These are phyloP conservation scores for Oscheius sp. DNA, from an alignment of 2,888 invertebrate species.

Conservation along the genomic window DNA sequence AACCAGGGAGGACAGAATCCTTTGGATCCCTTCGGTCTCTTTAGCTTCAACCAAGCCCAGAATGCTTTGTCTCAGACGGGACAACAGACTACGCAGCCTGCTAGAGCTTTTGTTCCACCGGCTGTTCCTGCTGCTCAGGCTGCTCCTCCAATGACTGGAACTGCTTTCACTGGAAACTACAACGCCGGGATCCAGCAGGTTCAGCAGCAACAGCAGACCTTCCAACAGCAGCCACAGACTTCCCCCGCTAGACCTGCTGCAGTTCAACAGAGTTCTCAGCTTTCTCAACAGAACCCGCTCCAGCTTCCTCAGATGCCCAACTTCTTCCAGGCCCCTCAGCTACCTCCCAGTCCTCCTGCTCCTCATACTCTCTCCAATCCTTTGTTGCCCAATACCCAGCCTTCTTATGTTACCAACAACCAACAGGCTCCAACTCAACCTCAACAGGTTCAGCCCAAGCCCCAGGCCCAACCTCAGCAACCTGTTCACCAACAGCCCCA, in stretches of 20 bases:
- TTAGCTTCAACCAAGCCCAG: constrained; percentile 25
- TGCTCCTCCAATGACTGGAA: not conserved
- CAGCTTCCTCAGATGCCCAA: constrained; percentile 16
- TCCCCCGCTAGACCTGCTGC: not conserved
- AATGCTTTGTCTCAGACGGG: constrained; percentile 22
- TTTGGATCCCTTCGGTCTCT: constrained; percentile 34
- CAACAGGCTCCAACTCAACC: constrained; percentile 13
- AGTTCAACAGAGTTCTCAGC: constrained; percentile 1
- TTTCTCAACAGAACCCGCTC: not conserved
- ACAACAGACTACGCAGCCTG: constrained; percentile 24
- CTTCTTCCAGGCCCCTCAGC: constrained; percentile 16
- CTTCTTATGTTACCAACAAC: not conserved
- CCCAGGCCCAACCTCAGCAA: not conserved
- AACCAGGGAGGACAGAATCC: constrained; percentile 14
- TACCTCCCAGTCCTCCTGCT: constrained; percentile 25
- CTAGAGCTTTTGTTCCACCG: constrained; percentile 1
- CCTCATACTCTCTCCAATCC: not conserved
- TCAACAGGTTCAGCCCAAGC: constrained; percentile 12
- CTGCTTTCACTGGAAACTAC: constrained; percentile 33
- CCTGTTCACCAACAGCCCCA: constrained; percentile 6
- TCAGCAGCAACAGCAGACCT: constrained; percentile 15
- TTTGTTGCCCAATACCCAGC: not conserved
- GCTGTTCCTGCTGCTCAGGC: not conserved
- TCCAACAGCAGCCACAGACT: constrained; percentile 19
- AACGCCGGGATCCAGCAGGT: constrained; percentile 6